Base-by-base conservation (phyloP, 1,140 invertebrate species). In the Leptinotarsa texana region DNA sequence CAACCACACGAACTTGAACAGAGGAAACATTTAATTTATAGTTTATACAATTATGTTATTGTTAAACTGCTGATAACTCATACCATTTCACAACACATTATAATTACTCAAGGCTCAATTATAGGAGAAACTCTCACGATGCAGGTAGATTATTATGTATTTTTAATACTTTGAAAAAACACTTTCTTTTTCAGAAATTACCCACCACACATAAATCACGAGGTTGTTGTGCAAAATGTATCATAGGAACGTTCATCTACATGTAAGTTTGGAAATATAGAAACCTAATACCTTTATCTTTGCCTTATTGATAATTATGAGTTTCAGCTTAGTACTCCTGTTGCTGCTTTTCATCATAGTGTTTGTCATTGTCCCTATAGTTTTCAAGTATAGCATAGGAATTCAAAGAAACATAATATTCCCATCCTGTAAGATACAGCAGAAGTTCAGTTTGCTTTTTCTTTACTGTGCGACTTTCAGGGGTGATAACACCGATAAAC, bases 361-460 rank as follows among this genome's bases (percentile, higher is more conserved):
- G 24, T 82, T 82, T 74, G 76, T 80, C 3, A 74, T 80, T 57
- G 66, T 82, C n/a, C 81, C 81, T 5, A 62, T 82, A 42, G 77
- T 76, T 11, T 82, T 82, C 67, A 82, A 78, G 69, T 80, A 75
- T 69, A 80, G 79, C 65, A 27, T 72, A 42, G 77, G 75, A 66
- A 76, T 82, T 13, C 81, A 82, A 70, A 70, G 75, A 67, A 79
- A 48, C 57, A 62, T 82, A 27, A 76, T 82, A 66, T 80, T 82
- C 57, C 79, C 78, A 13, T 74, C 78, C 62, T 82, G 81, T 82
- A 80, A 77, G 33, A 76, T 80, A 57, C 0, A 57, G n/a, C n/a
- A 57, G 15, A 57, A 57, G n/a, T 57, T n/a, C 13, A 5, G n/a
- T 62, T 0, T 62, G 5, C 21, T 4, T 62, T 62, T 62, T 62